Percentiles rank a stretch among this genome's conserved stretches.
These are phyloP conservation scores for Pterocles gutturalis DNA, from an alignment of 2,113 vertebrate genomes.

Conservation along the genomic window DNA sequence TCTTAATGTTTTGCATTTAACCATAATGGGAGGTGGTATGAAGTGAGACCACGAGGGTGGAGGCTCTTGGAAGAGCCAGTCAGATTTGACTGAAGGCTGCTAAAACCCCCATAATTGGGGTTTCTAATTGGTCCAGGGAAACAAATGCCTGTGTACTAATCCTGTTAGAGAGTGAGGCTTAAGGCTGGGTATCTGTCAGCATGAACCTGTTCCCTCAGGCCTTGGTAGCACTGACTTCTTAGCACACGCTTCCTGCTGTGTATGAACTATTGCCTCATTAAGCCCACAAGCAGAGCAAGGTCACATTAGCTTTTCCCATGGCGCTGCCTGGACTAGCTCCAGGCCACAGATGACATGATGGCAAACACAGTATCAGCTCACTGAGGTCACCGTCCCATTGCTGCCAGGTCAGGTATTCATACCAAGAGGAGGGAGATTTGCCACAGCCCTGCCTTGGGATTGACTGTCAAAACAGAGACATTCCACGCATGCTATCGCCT, in stretches of 20 bases:
- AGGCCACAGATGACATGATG: fast-evolving
- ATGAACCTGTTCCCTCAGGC: neutral
- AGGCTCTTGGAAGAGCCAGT: neutral
- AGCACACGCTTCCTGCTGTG: neutral
- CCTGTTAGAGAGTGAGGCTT: neutral
- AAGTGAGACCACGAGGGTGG: neutral
- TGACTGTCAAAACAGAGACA: neutral
- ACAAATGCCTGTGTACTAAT: neutral
- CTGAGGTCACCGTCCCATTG: fast-evolving
- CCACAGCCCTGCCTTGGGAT: neutral
- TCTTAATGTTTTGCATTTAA: neutral
- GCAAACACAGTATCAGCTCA: neutral
- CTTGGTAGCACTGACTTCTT: neutral
- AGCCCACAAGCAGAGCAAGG: neutral
- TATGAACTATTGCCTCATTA: neutral
- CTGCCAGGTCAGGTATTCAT: neutral
- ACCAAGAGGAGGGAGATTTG: neutral
- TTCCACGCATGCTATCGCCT: fast-evolving
- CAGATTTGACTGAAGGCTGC: neutral
- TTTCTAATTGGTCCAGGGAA: neutral
- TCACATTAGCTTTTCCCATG: neutral
- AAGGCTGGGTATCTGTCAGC: neutral
- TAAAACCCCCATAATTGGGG: neutral
- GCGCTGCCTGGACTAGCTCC: fast-evolving
- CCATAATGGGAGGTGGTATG: neutral